phyloP scores from a whole-genome alignment of 2,888 invertebrate species.

The Leucophenga montana region DNA sequence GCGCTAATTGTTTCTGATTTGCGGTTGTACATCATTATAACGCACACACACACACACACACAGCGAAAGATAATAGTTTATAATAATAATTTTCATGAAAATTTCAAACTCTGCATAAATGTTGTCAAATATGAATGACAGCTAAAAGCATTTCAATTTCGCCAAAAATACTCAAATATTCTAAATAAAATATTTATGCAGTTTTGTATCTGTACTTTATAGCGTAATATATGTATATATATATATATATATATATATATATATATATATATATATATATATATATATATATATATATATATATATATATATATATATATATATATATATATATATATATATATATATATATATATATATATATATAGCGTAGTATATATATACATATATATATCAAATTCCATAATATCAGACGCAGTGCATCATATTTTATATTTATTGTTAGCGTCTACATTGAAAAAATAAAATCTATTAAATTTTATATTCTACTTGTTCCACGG shows the following conservation, averaged over 20 bases:
- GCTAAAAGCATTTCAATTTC: conserved; percentile 19
- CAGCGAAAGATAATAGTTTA: conserved; percentile 2
- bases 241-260: too few relatives aligned
- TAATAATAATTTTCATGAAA: conserved; percentile 3
- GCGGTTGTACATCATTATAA: conserved; percentile 37
- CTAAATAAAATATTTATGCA: conserved; percentile 1
- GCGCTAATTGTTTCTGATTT: conserved; percentile 54
- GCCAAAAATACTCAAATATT: background rate
- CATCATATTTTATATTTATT: background rate
- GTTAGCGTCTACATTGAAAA: too few relatives aligned
- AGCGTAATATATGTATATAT: background rate
- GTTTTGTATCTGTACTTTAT: background rate
- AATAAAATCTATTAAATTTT: conserved; percentile 1
- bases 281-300: too few relatives aligned
- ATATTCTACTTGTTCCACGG: background rate
- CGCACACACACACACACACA: background rate
- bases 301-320: too few relatives aligned
- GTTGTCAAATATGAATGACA: conserved; percentile 19
- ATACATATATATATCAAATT: background rate
- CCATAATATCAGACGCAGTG: too few relatives aligned
- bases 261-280: too few relatives aligned
- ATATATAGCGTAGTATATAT: too few relatives aligned
- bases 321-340: too few relatives aligned
- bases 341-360: too few relatives aligned
- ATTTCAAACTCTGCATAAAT: conserved; percentile 12